Evolutionary conservation across 1,140 invertebrate genomes (phyloP), one percentile per base, ranked within the genome.

Genomic region (Orchestia grillus): DNA sequence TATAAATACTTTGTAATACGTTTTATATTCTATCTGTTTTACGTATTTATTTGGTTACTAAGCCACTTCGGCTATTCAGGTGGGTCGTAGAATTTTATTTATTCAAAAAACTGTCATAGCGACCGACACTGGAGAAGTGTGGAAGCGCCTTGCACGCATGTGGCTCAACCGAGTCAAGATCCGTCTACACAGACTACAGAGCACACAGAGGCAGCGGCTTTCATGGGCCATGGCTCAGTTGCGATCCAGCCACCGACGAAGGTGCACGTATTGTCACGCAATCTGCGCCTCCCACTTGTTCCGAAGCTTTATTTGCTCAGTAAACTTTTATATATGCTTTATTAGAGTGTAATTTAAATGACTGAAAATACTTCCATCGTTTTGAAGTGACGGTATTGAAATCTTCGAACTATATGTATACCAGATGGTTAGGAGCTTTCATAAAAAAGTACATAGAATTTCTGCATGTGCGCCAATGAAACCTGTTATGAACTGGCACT

Each of bases 401-500:
- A 11, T 41, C 28, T 42, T 42, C 15, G 88, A 90, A 90, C 88
- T 44, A 4, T 3, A 41, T 44, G 44, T 11, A 40, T 11, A 11
- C 92, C 92, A 94, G 44, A 94, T 94, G 92, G 92, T 47, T 94
- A 0, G 44, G 47, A 40, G 40, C 92, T 45, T 44, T 44, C 44
- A 94, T 94, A 47, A 94, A 92, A 94, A 94, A 94, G 43, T 47
- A 94, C 44, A 94, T 94, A 94, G 92, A 94, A 94, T 94, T 94
- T 4, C 1, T 45, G 44, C 47, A 94, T 47, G 44, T 94, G 92
- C 23, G 92, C 92, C 92, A 94, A 94, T 94, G 44, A 94, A 94
- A 94, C 92, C 92, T 94, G 92, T 45, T 94, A 94, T 47, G 44
- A 47, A 94, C 92, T 94, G 92, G 92, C 92, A 94, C 92, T 94